Conservation (phyloP, 2,888 invertebrate genomes). For the Subacronicta megacephala region DNA sequence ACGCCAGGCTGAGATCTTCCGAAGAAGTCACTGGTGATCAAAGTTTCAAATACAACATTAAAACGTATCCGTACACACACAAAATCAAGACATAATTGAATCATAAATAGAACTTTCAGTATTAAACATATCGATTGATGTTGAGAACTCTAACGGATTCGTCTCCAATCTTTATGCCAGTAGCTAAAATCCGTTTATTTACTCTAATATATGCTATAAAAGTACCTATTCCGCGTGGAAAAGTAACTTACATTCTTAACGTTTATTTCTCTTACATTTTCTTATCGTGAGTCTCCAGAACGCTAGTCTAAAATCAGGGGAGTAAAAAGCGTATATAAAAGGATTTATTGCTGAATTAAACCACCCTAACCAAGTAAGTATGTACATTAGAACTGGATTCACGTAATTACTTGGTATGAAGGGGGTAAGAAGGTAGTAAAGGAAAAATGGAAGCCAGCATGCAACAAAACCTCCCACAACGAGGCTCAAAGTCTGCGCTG, state of each 20-base stretch:
- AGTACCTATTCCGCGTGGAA: slow-evolving; percentile 20
- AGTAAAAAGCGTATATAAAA: slow-evolving; percentile 97
- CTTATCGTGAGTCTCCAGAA: slow-evolving; percentile 95
- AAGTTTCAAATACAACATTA: slow-evolving; percentile 21
- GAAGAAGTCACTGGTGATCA: slow-evolving; percentile 4
- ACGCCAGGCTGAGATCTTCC: not conserved
- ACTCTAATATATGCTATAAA: slow-evolving; percentile 31
- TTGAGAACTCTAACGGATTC: not conserved
- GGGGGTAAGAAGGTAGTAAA: slow-evolving; percentile 94
- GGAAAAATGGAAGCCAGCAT: slow-evolving; percentile 97
- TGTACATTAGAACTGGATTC: slow-evolving; percentile 91
- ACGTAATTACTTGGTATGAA: slow-evolving; percentile 92
- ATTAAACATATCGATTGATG: not conserved
- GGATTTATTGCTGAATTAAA: slow-evolving; percentile 97
- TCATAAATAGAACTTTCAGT: too few relatives aligned
- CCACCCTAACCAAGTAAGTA: slow-evolving; percentile 96
- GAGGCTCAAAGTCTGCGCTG: slow-evolving; percentile 95
- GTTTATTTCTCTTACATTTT: slow-evolving; percentile 89
- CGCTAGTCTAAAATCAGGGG: slow-evolving; percentile 95
- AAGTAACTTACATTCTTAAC: slow-evolving; percentile 51
- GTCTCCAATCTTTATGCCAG: slow-evolving; percentile 12
- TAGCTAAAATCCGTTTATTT: slow-evolving; percentile 29
- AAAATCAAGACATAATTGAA: too few relatives aligned
- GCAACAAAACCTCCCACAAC: slow-evolving; percentile 96
- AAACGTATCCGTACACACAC: slow-evolving; percentile 14